A percentile compares a stretch with the other conserved stretches of the same genome.
Evolutionary conservation across 1,140 invertebrate genomes (phyloP).

Genomic region (Drosophila kurseongensis): DNA sequence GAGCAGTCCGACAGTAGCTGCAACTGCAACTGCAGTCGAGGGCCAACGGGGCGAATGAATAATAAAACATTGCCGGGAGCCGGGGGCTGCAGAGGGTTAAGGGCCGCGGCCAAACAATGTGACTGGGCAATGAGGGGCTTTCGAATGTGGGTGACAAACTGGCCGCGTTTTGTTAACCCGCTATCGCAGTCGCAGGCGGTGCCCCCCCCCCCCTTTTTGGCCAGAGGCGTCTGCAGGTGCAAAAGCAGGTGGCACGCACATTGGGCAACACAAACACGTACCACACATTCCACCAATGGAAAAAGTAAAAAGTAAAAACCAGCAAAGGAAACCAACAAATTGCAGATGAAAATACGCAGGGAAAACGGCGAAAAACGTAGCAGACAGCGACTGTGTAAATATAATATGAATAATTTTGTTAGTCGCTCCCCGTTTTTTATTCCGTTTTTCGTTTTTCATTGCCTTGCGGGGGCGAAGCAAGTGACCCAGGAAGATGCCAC

Average conservation of each 20-base stretch:
- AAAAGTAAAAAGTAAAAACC: not conserved
- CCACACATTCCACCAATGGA: slow-evolving; percentile 2
- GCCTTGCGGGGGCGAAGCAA: not conserved
- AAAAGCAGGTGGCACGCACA: slow-evolving; percentile 37
- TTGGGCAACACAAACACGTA: slow-evolving; percentile 39
- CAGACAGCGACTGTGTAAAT: slow-evolving; percentile 21
- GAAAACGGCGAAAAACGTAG: slow-evolving; percentile 4
- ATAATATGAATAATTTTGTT: slow-evolving; percentile 45
- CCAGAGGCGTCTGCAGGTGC: slow-evolving; percentile 21
- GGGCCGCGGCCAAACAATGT: slow-evolving; percentile 48
- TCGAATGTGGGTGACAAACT: slow-evolving; percentile 49
- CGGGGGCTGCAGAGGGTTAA: slow-evolving; percentile 4
- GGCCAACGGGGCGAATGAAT: slow-evolving; percentile 59
- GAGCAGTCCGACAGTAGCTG: slow-evolving; percentile 24
- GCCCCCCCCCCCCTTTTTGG: slow-evolving; percentile 1
- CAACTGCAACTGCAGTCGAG: slow-evolving; percentile 35
- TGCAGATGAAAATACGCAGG: slow-evolving; percentile 15
- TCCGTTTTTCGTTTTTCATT: not conserved
- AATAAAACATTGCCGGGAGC: slow-evolving; percentile 40
- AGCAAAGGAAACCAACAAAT: slow-evolving; percentile 2
- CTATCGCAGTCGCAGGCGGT: slow-evolving; percentile 4
- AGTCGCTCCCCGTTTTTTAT: slow-evolving; percentile 4
- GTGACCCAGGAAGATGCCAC: slow-evolving; percentile 37
- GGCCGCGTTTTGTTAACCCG: slow-evolving; percentile 36
- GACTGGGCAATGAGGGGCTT: slow-evolving; percentile 30